Base-by-base conservation (phyloP, 2,797 vertebrate genomes). In the Phyllotis vaccarum region DNA sequence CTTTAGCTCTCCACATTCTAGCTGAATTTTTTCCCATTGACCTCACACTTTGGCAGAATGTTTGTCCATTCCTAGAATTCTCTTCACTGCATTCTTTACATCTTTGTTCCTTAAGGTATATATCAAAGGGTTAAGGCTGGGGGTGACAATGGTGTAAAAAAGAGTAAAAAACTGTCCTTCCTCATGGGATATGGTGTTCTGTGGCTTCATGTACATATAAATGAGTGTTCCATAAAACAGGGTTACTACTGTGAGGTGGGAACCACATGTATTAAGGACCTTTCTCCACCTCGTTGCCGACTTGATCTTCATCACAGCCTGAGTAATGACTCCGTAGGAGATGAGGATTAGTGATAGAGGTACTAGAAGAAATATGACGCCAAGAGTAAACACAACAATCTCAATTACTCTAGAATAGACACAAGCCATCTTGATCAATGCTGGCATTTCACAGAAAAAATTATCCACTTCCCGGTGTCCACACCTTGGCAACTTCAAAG, bases 81-180 rank as follows among this genome's bases (percentile, higher is more conserved):
- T 93, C 24, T 46, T 95, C 24, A 97, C 7, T 62, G 88, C 91
- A 49, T 7, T 88, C 58, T 96, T 97, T 37, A 96, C 91, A 75
- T 98, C 91, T 86, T 96, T 94, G 72, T 98, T 98, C 96, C 91
- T 93, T 43, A 97, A 76, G 79, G 88, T 97, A n/a, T 97, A 97
- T n/a, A 97, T 97, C 43, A 96, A 34, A 72, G 95, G 96, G 22
- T 98, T 98, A 34, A 97, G 89, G 0, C 95, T 82, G 13, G 96
- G 95, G 56, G 89, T 93, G 13, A 97, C 21, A 0, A 96, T 80
- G 11, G 90, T 94, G 46, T 96, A 98, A 62, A 98, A 92, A 40
- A 98, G 93, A 75, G 95, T 76, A 52, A 97, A 74, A 82, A 97
- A 96, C 40, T 97, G 95, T 29, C 92, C 95, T 43, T 93, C 78